phyloP scores from a whole-genome alignment of 2,113 vertebrate species.

The Bucco capensis region DNA sequence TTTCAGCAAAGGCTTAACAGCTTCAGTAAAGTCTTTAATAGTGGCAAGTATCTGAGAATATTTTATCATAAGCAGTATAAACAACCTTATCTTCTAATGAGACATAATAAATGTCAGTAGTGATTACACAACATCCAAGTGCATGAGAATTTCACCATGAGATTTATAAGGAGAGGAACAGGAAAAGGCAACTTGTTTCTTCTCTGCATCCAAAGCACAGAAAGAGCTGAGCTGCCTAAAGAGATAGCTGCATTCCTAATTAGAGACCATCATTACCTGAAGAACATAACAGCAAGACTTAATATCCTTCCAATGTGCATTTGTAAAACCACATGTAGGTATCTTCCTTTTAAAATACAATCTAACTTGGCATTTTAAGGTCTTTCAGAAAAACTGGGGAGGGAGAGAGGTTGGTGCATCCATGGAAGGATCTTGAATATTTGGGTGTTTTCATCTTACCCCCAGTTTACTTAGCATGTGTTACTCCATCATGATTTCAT shows the following conservation, averaged over 20 bases:
- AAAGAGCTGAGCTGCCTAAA: not conserved
- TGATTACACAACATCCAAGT: not conserved
- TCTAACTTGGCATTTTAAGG: not conserved
- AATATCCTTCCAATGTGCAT: not conserved
- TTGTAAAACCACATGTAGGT: not conserved
- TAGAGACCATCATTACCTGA: not conserved
- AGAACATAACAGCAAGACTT: not conserved
- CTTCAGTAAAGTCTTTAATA: not conserved
- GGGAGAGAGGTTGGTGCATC: not conserved
- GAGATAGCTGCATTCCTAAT: not conserved
- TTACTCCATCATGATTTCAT: slow-evolving; percentile 64
- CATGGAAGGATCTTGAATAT: not conserved
- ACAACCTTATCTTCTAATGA: not conserved
- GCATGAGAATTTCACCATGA: not conserved
- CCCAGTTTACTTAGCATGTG: slow-evolving; percentile 53
- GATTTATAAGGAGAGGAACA: not conserved
- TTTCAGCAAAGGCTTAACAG: not conserved
- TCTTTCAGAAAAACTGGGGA: not conserved
- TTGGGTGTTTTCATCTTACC: slow-evolving; percentile 34
- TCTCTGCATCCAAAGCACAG: not conserved
- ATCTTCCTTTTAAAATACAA: not conserved
- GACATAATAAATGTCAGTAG: not conserved
- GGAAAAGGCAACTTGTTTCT: not conserved
- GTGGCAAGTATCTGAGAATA: not conserved
- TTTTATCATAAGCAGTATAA: not conserved